phyloP scores from a whole-genome alignment of 2,797 vertebrate species.

The Rhynchonycteris naso region DNA sequence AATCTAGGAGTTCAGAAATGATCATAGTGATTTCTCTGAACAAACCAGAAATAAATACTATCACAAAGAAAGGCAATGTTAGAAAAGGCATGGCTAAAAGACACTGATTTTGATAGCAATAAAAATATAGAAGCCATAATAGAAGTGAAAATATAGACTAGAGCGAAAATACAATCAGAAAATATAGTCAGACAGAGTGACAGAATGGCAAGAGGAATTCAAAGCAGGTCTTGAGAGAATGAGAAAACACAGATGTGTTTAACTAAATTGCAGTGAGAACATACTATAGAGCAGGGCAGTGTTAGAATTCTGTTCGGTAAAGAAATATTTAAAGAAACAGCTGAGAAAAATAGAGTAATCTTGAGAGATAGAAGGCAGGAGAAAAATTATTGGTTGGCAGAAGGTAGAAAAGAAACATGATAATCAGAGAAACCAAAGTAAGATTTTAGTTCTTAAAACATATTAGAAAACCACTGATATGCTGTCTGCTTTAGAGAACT shows the following conservation, averaged over 20 bases:
- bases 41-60: background rate
- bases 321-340: background rate
- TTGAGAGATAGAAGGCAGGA: background rate
- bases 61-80: background rate
- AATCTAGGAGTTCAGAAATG: background rate
- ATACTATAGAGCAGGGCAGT: background rate
- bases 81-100: background rate
- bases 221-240: constrained; percentile 18
- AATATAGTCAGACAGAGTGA: background rate
- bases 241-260: background rate
- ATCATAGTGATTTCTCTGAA: background rate
- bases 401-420: background rate
- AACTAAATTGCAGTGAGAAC: background rate
- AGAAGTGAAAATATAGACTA: background rate
- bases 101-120: background rate
- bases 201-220: background rate
- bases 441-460: background rate
- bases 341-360: background rate
- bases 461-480: background rate
- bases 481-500: background rate
- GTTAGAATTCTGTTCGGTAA: background rate
- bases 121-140: background rate
- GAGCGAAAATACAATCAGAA: background rate
- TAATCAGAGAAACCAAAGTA: background rate
- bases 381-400: background rate